These are phyloP conservation scores for Syrrhaptes paradoxus DNA, from an alignment of 2,113 vertebrate genomes.

Conservation along the genomic window DNA sequence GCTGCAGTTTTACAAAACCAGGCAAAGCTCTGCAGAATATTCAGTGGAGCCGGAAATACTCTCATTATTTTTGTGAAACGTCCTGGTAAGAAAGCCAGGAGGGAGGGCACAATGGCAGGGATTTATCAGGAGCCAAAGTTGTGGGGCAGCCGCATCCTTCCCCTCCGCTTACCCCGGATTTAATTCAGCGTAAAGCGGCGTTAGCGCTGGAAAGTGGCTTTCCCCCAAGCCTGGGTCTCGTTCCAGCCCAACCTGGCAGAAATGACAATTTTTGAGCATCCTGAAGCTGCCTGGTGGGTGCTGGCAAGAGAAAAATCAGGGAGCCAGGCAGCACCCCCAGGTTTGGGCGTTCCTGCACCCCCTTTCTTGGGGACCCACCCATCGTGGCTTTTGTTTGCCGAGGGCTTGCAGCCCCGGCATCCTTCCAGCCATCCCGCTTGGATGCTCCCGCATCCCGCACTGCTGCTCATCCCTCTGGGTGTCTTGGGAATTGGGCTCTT, in stretches of 20 bases:
- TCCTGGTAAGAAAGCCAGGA: neutral
- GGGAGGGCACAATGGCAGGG: neutral
- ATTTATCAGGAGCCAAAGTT: neutral
- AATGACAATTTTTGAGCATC: neutral
- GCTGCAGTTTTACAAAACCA: neutral
- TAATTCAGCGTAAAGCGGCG: neutral
- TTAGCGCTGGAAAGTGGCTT: neutral
- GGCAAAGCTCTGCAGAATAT: neutral
- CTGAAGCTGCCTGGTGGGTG: neutral
- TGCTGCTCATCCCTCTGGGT: accelerated
- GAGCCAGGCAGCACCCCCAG: neutral
- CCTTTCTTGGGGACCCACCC: accelerated
- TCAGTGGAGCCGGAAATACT: neutral
- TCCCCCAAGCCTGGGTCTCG: accelerated
- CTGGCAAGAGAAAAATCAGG: neutral
- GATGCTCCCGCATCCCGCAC: no score
- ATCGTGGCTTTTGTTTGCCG: accelerated
- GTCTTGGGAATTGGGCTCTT: accelerated
- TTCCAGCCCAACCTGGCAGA: neutral
- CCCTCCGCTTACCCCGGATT: neutral
- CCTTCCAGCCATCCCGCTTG: neutral
- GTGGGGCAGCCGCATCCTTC: neutral
- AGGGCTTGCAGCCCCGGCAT: accelerated
- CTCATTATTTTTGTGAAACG: neutral
- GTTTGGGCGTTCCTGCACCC: neutral